Evolutionary conservation across 2,113 vertebrate genomes (phyloP).

Genomic region (Lagopus muta): DNA sequence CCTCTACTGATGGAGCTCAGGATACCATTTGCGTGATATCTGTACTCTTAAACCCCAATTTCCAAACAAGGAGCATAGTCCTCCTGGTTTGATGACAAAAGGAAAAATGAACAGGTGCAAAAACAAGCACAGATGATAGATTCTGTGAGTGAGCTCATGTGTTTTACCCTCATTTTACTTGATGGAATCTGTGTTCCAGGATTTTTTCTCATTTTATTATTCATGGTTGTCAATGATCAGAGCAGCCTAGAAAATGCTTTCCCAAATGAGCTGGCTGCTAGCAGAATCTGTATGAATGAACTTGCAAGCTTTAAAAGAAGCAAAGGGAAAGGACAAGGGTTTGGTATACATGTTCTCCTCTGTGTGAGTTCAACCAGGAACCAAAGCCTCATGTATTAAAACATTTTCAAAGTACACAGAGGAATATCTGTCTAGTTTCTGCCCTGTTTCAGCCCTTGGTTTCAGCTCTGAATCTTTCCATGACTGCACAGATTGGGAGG

Average conservation of each 20-base stretch:
- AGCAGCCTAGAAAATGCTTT: not conserved
- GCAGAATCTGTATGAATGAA: not conserved
- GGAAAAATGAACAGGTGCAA: not conserved
- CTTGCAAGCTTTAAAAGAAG: not conserved
- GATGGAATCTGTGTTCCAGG: conserved; percentile 19
- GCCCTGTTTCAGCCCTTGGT: not conserved
- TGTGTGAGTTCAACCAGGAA: not conserved
- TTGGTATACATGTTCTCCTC: not conserved
- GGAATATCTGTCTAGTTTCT: not conserved
- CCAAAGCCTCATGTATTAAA: not conserved
- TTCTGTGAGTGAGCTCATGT: not conserved
- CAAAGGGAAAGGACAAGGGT: not conserved
- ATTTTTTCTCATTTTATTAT: conserved; percentile 53
- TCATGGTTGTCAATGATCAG: conserved; percentile 23
- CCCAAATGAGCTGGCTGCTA: not conserved
- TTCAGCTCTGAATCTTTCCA: not conserved
- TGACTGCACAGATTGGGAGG: not conserved
- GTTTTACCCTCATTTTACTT: conserved; percentile 43
- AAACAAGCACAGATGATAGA: not conserved
- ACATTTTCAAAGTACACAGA: not conserved
- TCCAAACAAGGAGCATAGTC: not conserved
- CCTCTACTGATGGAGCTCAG: too few species aligned
- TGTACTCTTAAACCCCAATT: not conserved
- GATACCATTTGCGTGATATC: not conserved
- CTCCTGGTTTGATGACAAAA: not conserved